A percentile compares a stretch with the other conserved stretches of the same genome.
Evolutionary conservation across 2,797 vertebrate genomes (phyloP).

Genomic region (Todus mexicanus): DNA sequence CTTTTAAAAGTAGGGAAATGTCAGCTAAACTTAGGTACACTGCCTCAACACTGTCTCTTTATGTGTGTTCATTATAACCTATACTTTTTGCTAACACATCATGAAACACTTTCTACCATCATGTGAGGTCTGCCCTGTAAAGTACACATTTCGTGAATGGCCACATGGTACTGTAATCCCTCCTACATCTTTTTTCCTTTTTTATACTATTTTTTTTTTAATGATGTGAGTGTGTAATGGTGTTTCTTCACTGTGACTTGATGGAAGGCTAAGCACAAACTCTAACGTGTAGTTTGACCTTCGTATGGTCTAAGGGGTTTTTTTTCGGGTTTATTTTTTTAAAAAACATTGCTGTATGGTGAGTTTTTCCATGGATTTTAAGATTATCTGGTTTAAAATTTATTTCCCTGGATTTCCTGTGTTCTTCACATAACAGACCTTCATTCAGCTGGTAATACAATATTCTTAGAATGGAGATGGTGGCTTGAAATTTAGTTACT

Average conservation of each 20-base stretch:
- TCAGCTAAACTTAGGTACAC: neutral
- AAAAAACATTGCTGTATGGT: neutral
- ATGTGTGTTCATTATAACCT: constrained; percentile 40
- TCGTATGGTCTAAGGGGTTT: neutral
- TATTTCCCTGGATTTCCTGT: neutral
- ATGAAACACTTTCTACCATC: constrained; percentile 48
- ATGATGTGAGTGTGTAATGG: neutral
- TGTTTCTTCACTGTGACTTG: constrained; percentile 1
- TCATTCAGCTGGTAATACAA: neutral
- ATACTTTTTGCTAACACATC: constrained; percentile 38
- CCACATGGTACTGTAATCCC: constrained; percentile 45
- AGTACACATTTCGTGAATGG: constrained; percentile 51
- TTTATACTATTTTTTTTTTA: neutral
- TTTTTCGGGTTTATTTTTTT: accelerated
- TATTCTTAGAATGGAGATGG: neutral
- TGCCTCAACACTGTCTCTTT: constrained; percentile 42
- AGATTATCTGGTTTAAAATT: neutral
- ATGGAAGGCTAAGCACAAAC: neutral
- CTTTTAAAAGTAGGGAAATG: constrained; percentile 18
- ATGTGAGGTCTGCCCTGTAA: constrained; percentile 53
- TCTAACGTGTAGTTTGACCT: neutral
- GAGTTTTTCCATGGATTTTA: neutral
- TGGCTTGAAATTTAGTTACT: neutral
- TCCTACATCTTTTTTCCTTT: constrained; percentile 1
- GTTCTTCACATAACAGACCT: neutral